A percentile compares a stretch with the other conserved stretches of the same genome.
phyloP scores from a whole-genome alignment of 2,888 invertebrate genomes.

The Lymantria monacha region DNA sequence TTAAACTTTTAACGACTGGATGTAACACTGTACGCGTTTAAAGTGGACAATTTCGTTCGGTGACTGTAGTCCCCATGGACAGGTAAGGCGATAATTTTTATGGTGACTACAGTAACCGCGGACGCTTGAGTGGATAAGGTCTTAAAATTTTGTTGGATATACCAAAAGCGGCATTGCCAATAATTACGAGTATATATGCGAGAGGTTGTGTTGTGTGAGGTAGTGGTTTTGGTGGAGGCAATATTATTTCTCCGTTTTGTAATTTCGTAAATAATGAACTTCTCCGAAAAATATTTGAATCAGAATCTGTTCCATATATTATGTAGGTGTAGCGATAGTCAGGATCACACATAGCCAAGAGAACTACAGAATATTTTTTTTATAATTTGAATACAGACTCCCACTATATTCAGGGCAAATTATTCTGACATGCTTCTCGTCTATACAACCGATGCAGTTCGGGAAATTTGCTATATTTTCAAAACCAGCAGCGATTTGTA shows the following conservation, averaged over 20 bases:
- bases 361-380: constrained; percentile 1
- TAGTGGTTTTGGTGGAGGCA: constrained; percentile 20
- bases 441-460: constrained; percentile 1
- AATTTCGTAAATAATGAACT: background rate
- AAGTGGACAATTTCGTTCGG: too few relatives aligned
- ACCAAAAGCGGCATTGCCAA: constrained; percentile 38
- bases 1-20: too few relatives aligned
- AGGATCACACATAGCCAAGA: constrained; percentile 1
- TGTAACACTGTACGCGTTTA: too few relatives aligned
- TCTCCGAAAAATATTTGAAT: background rate
- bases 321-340: constrained; percentile 1
- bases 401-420: background rate
- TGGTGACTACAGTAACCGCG: too few relatives aligned
- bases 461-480: background rate
- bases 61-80: too few relatives aligned
- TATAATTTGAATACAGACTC: background rate
- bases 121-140: too few relatives aligned
- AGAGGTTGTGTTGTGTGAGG: constrained; percentile 32
- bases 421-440: constrained; percentile 4
- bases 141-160: constrained; percentile 26
- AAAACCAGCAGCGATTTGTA: background rate
- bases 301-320: constrained; percentile 1
- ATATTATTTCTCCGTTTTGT: background rate
- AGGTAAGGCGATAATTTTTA: too few relatives aligned
- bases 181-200: constrained; percentile 27